Evolutionary conservation across 2,113 vertebrate genomes (phyloP), one percentile per base, ranked within the genome.

Genomic region (Dipodomys spectabilis): DNA sequence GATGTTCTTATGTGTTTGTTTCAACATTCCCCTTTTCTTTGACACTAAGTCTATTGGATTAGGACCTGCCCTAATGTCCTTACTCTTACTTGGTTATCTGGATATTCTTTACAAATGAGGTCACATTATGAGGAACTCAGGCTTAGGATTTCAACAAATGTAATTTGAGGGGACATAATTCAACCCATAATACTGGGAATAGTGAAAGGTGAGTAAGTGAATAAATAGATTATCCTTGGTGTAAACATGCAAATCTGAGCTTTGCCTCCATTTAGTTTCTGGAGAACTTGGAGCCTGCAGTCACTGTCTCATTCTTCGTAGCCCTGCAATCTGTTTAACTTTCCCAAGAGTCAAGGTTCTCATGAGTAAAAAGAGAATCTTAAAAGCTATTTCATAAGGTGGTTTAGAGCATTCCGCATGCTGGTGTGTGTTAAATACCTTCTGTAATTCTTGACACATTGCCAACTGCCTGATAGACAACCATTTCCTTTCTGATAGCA

Each of bases 121-220:
- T 45, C 22, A 71, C 25, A 75, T 73, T 68, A 9, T 35, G 11
- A 85, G 28, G 35, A 64, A 35, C 9, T 15, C 32, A 12, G 32
- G 30, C 15, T 71, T 73, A 77, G 60, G 2, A 78, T 32, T 74
- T 78, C 25, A 69, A 65, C 45, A 18, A 82, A 45, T 65, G n/a
- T 44, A 20, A 82, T 94, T 90, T 39, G 53, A 19, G 28, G 30
- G 45, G 6, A n/a, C 28, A 82, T 35, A 85, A 88, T 87, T 94
- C 15, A 95, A 65, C 12, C 35, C 35, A 44, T n/a, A 84, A 75
- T 53, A 22, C 32, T 90, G 28, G 27, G 6, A 10, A 32, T 3
- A 25, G 28, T 80, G 62, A 94, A 82, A 90, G 25, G 44, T 62
- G 22, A 62, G 45, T 32, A 68, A 25, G 27, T 68, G 28, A 88